Conservation (phyloP, 2,888 invertebrate genomes). For the Julus scandinavius region DNA sequence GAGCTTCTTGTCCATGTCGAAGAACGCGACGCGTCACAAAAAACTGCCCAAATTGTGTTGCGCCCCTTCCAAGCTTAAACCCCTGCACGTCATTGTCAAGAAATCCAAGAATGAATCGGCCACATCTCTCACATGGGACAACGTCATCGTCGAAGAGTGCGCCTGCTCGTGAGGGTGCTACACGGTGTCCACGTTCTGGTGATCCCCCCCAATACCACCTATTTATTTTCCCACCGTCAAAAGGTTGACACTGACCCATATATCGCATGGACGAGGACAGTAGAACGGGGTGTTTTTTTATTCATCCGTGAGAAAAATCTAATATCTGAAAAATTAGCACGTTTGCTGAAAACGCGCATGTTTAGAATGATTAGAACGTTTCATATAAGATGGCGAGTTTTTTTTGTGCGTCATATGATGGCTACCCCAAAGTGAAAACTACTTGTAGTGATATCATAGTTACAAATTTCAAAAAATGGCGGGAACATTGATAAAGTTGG, state of each 20-base stretch:
- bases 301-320: neutral
- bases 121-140: slow-evolving; percentile 73
- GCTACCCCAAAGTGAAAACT: no score
- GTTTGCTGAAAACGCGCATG: neutral
- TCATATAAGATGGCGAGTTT: neutral
- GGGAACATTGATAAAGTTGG: no score
- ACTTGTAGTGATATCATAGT: no score
- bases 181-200: no score
- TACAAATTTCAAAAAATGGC: no score
- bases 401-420: no score
- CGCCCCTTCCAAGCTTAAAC: slow-evolving; percentile 75
- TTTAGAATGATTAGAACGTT: neutral
- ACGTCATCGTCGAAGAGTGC: slow-evolving; percentile 78
- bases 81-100: slow-evolving; percentile 75
- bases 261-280: neutral
- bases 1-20: slow-evolving; percentile 73
- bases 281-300: neutral
- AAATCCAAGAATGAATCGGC: slow-evolving; percentile 70
- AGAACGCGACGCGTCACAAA: neutral
- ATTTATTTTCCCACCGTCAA: slow-evolving; percentile 32
- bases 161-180: slow-evolving; percentile 73
- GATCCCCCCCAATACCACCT: neutral
- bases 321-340: neutral
- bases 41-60: slow-evolving; percentile 74
- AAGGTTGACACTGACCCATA: neutral